Evolutionary conservation across 1,140 invertebrate species (phyloP).

Genomic region (Brachionus rubens): DNA sequence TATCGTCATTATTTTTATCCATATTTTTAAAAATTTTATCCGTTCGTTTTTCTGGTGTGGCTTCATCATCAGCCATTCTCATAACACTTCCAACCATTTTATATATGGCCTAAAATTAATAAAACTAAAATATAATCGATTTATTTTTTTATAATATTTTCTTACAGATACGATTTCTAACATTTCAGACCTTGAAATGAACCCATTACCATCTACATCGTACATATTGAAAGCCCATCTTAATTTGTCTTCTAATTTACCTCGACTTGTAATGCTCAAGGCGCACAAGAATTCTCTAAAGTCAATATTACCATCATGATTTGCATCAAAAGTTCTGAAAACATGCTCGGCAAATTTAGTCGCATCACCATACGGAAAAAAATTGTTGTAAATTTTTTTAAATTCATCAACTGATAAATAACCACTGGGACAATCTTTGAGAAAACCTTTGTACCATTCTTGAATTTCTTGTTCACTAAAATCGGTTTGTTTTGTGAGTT

Average conservation of each 20-base stretch:
- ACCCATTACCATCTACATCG: conserved; percentile 43
- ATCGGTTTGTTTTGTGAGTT: conserved; percentile 36
- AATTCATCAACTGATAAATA: conserved; percentile 28
- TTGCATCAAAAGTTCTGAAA: conserved; percentile 46
- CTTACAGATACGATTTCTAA: conserved; percentile 44
- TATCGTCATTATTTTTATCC: conserved; percentile 95
- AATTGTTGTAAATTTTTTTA: conserved; percentile 44
- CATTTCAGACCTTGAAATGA: conserved; percentile 36
- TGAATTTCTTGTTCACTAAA: conserved; percentile 42
- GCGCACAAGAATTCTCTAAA: conserved; percentile 60
- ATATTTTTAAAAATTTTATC: conserved; percentile 98
- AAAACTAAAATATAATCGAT: conserved; percentile 49
- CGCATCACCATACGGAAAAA: conserved; percentile 39
- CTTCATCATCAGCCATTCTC: conserved; percentile 98
- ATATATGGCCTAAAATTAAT: conserved; percentile 79
- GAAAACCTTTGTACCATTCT: conserved; percentile 46
- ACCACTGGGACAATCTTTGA: conserved; percentile 46
- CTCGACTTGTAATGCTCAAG: conserved; percentile 32
- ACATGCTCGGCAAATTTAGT: conserved; percentile 46
- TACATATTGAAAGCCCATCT: conserved; percentile 47
- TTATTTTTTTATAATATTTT: neutral
- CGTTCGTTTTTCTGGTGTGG: conserved; percentile 92
- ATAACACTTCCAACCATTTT: conserved; percentile 98
- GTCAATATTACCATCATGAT: conserved; percentile 37
- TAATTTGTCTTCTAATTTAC: conserved; percentile 41